Evolutionary conservation across 1,140 invertebrate genomes (phyloP).

Genomic region (Protaetia brevitarsis): DNA sequence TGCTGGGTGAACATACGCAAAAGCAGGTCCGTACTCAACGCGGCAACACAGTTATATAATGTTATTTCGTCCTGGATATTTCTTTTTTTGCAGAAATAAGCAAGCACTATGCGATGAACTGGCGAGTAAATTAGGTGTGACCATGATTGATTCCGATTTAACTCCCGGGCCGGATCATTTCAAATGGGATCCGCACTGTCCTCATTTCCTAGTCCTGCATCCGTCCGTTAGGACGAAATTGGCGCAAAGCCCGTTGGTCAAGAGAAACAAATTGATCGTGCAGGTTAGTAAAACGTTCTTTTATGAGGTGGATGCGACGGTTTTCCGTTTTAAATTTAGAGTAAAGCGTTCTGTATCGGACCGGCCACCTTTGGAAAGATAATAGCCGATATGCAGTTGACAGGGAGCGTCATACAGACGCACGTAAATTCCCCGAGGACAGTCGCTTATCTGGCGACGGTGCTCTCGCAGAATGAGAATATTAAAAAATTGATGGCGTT

Average conservation of each 20-base stretch:
- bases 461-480: conserved; percentile 61
- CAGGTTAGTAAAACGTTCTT: conserved; percentile 51
- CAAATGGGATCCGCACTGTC: conserved; percentile 67
- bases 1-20: conserved; percentile 75
- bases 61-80: background rate
- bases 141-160: background rate
- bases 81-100: conserved; percentile 5
- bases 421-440: conserved; percentile 71
- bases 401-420: conserved; percentile 70
- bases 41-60: background rate
- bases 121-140: background rate
- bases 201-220: conserved; percentile 66
- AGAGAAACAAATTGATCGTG: conserved; percentile 58
- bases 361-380: conserved; percentile 67
- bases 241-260: conserved; percentile 59
- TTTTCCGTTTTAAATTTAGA: conserved; percentile 52
- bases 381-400: conserved; percentile 59
- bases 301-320: background rate
- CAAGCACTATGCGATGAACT: background rate
- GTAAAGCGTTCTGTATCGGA: conserved; percentile 71
- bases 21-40: conserved; percentile 53
- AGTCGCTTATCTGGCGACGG: conserved; percentile 67
- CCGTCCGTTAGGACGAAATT: conserved; percentile 56
- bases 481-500: conserved; percentile 60
- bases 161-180: conserved; percentile 54